Evolutionary conservation across 2,113 vertebrate species (phyloP), one percentile per base, ranked within the genome.

Genomic region (Grallaria varia): DNA sequence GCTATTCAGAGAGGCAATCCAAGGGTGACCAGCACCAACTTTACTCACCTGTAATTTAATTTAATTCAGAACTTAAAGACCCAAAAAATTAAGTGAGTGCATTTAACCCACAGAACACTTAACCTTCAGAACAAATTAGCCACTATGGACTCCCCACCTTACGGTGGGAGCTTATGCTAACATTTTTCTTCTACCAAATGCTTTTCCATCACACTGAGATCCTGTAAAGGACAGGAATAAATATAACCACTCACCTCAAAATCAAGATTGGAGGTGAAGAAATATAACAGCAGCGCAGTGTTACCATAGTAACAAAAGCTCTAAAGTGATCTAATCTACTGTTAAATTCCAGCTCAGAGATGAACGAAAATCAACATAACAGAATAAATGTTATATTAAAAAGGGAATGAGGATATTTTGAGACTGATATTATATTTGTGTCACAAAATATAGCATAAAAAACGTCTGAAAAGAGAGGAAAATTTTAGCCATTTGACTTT

Each of bases 281-380:
- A 94, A 95, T 95, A 90, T 64, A 94, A 82, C 77, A 76, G 68
- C 88, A 88, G 90, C 40, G 28, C 90, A 86, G 90, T 79, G 96
- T 98, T 96, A 95, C 98, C 97, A 98, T 97, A 94, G 97, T 97
- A 98, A 98, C 97, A 96, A 90, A 96, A 90, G 82, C 96, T 97
- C 95, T 93, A 90, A 97, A 97, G 97, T 97, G 96, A 97, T 97
- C 96, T 98, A 97, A 98, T 97, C 94, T 95, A 92, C 96, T 97
- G 96, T 97, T 96, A 96, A 97, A 97, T 97, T 97, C 91, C 39
- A 96, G 91, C 95, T 97, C 89, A 42, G 96, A 97, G 95, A 94
- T 96, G 93, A 97, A 73, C 84, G 95, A 96, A 84, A 98, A 97
- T 97, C 95, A 97, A 90, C 96, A 94, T 94, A 93, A 97, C 87